A percentile compares a stretch with the other conserved stretches of the same genome.
Evolutionary conservation across 2,113 vertebrate species (phyloP).

Genomic region (Phyllopteryx taeniolatus): DNA sequence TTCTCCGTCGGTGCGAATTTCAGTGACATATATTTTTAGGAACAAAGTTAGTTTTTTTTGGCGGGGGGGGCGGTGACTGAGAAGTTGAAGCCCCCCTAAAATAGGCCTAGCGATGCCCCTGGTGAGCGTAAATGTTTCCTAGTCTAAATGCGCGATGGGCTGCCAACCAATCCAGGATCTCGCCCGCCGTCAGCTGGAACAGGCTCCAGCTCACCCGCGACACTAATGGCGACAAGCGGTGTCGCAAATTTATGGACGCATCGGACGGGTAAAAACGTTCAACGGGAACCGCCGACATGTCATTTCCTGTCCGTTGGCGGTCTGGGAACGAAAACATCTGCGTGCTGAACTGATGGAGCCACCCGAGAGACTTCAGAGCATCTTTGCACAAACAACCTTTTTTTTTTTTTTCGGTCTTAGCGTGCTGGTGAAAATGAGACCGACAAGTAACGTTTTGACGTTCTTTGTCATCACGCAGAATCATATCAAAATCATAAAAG

Average conservation of each 20-base stretch:
- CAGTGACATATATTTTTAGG: no score
- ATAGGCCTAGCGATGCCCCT: no score
- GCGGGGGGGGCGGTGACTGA: no score
- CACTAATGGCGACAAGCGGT: no score
- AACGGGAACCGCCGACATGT: conserved; percentile 53
- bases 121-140: no score
- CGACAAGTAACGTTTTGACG: conserved; percentile 1
- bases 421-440: conserved; percentile 46
- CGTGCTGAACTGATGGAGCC: conserved; percentile 64
- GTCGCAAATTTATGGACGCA: background rate
- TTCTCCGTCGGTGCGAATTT: background rate
- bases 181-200: no score
- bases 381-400: conserved; percentile 36
- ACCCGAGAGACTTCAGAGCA: conserved; percentile 59
- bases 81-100: no score
- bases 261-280: conserved; percentile 54
- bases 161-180: no score
- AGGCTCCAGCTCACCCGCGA: no score
- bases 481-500: background rate
- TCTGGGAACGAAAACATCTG: conserved; percentile 56
- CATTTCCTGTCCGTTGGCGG: conserved; percentile 41
- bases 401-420: conserved; percentile 34
- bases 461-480: background rate
- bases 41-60: no score
- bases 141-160: no score